These are phyloP conservation scores for Rachycentron canadum DNA, from an alignment of 2,797 vertebrate species.

Conservation along the genomic window DNA sequence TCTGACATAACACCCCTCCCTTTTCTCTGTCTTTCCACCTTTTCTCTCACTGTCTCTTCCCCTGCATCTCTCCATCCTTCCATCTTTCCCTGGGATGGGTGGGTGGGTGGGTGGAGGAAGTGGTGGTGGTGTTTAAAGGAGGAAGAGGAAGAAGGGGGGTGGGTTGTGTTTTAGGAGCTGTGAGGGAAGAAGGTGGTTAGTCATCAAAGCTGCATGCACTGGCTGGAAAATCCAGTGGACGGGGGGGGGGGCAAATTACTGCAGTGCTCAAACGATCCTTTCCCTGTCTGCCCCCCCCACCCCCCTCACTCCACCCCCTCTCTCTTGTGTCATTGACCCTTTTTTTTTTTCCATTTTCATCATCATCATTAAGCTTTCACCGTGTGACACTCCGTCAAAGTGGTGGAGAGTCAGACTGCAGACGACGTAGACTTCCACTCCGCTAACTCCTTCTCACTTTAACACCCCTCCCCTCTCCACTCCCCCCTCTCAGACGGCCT, in stretches of 20 bases:
- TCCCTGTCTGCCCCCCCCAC: conserved; percentile 13
- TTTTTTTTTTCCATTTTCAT: background rate
- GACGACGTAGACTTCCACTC: conserved; percentile 24
- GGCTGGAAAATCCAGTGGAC: conserved; percentile 60
- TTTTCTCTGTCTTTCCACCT: background rate
- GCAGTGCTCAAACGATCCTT: conserved; percentile 74
- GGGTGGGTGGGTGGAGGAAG: background rate
- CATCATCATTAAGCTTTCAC: conserved; percentile 12
- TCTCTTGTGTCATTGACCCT: conserved; percentile 19
- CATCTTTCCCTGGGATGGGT: conserved; percentile 23
- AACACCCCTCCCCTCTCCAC: conserved; percentile 6
- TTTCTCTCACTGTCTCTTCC: background rate
- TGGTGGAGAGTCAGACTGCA: conserved; percentile 22
- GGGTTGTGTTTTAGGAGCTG: conserved; percentile 25
- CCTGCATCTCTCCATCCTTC: conserved; percentile 28
- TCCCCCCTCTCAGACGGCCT: conserved; percentile 27
- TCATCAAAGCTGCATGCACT: conserved; percentile 57
- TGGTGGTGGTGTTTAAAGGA: background rate
- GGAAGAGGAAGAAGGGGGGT: background rate
- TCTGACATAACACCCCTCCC: conserved; percentile 69
- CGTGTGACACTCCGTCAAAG: conserved; percentile 18
- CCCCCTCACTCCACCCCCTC: background rate
- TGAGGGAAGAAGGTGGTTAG: conserved; percentile 57
- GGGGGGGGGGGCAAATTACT: conserved; percentile 58
- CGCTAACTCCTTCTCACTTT: conserved; percentile 18